Base-by-base conservation (phyloP, 1,140 invertebrate species). In the Zaprionus inermis region DNA sequence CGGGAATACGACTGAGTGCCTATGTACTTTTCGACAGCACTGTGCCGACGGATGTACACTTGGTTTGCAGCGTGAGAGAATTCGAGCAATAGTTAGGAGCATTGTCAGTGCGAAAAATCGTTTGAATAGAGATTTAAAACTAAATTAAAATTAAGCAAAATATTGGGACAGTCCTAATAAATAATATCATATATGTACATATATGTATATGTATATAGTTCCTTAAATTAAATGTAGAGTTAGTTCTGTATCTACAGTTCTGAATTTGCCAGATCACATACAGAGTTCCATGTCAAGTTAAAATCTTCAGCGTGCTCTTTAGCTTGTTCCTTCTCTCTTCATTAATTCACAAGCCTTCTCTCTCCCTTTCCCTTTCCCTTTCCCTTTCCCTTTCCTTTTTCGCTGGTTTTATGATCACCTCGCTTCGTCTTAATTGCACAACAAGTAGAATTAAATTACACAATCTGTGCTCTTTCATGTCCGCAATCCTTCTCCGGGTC, bases 361-460 rank as follows among this genome's bases (percentile, higher is more conserved):
- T 10, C 7, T 20, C 3, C n/a, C n/a, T n/a, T n/a, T n/a, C n/a
- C n/a, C n/a, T n/a, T n/a, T 46, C 7, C 16, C 6, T 1, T 4
- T 46, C 2, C 18, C 3, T 2, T 1, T n/a, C 9, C 41, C 41
- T 20, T 20, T 5, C 18, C 20, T 22, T 0, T 9, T 20, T 1
- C 4, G 51, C 12, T 41, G 1, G 2, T 34, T 32, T 32, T 51
- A 63, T 36, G 59, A 66, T 22, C 24, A 41, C 44, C 24, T 63
- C 10, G 4, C 11, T 14, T 28, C 12, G n/a, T 36, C 54, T 51
- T 64, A 70, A 72, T 60, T 60, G 70, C 59, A 28, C 64, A 16
- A 28, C 28, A 20, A 41, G 34, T 34, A 36, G 18, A 44, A 59
- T 55, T 52, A 14, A 67, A 59, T 72, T 44, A 49, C 32, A 22